Conservation (phyloP, 2,888 invertebrate species). For the Megamerina dolium region DNA sequence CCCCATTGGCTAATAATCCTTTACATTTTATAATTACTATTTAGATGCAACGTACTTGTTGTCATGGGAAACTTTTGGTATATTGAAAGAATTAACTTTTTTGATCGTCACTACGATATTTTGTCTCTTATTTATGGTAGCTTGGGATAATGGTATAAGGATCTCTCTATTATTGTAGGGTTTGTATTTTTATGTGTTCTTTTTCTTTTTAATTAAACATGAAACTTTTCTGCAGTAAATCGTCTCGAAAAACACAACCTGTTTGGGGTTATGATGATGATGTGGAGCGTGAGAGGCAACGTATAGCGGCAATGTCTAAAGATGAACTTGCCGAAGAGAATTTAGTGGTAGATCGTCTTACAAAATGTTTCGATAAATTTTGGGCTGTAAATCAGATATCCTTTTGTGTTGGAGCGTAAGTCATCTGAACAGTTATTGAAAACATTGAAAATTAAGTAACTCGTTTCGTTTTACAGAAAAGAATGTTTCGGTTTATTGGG, state of each 20-base stretch:
- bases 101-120: conserved; percentile 55
- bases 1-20: too few relatives aligned
- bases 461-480: conserved; percentile 43
- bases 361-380: conserved; percentile 69
- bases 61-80: conserved; percentile 63
- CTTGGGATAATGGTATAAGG: conserved; percentile 54
- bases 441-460: neutral
- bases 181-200: too few relatives aligned
- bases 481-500: conserved; percentile 81
- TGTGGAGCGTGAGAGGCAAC: conserved; percentile 54
- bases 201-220: conserved; percentile 23
- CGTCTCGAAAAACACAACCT: conserved; percentile 40
- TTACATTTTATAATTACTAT: too few relatives aligned
- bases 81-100: conserved; percentile 61
- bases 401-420: conserved; percentile 49
- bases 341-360: conserved; percentile 59
- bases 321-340: conserved; percentile 49
- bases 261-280: conserved; percentile 52
- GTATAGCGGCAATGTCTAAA: conserved; percentile 48
- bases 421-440: conserved; percentile 8
- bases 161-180: too few relatives aligned
- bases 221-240: too few relatives aligned
- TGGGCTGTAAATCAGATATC: conserved; percentile 75
- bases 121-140: conserved; percentile 58
- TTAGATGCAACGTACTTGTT: conserved; percentile 52